phyloP scores from a whole-genome alignment of 23 tunicate species.

The Ascidia mentula region DNA sequence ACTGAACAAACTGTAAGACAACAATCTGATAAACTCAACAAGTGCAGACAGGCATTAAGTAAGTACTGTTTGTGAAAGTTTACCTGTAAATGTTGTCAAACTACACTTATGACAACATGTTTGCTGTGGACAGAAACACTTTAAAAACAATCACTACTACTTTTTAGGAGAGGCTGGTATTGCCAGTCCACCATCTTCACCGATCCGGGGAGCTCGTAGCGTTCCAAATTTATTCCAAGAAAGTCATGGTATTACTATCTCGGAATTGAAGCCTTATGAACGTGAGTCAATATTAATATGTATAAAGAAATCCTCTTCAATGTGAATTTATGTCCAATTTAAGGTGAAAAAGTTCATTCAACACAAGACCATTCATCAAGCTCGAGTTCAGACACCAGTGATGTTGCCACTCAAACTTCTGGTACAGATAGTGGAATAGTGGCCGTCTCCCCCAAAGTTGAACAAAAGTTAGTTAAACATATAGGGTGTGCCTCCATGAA shows the following conservation, averaged over 20 bases:
- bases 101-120: not conserved
- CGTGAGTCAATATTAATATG: not conserved
- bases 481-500: too few species aligned
- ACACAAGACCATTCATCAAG: not conserved
- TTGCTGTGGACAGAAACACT: not conserved
- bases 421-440: slow-evolving; percentile 45
- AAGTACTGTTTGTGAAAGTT: not conserved
- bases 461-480: slow-evolving; percentile 43
- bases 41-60: slow-evolving; percentile 61
- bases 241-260: not conserved
- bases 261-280: not conserved
- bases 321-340: not conserved
- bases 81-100: not conserved
- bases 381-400: slow-evolving; percentile 38
- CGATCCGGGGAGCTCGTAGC: slow-evolving; percentile 65
- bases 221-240: slow-evolving; percentile 61
- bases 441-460: slow-evolving; percentile 58
- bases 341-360: not conserved
- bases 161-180: slow-evolving; percentile 78
- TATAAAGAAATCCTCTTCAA: not conserved
- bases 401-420: slow-evolving; percentile 50
- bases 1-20: slow-evolving; percentile 89
- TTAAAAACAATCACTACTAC: not conserved
- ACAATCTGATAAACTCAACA: slow-evolving; percentile 82
- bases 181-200: slow-evolving; percentile 60